These are phyloP conservation scores for Calliphora vomitoria DNA, from an alignment of 2,888 invertebrate species.

Conservation along the genomic window DNA sequence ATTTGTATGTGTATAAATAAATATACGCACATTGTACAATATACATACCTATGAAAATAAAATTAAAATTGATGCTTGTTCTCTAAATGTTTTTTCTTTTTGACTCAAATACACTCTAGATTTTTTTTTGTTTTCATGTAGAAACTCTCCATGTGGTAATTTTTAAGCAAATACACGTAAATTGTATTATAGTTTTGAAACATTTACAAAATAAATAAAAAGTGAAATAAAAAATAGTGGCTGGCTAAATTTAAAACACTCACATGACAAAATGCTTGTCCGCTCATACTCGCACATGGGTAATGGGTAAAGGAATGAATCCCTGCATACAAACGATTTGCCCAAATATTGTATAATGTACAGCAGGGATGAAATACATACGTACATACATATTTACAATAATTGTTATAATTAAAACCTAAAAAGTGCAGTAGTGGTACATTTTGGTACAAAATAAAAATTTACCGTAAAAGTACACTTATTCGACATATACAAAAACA, in stretches of 20 bases:
- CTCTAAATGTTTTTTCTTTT: conserved; percentile 34
- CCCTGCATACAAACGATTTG: not conserved
- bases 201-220: not conserved
- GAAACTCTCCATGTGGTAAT: conserved; percentile 66
- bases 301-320: not conserved
- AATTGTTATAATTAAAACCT: not conserved
- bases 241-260: conserved; percentile 48
- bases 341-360: too few relatives aligned
- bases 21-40: conserved; percentile 31
- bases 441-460: too few relatives aligned
- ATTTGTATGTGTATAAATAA: not conserved
- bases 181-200: not conserved
- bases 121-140: not conserved
- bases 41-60: not conserved
- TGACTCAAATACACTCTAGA: conserved; percentile 1
- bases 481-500: too few relatives aligned
- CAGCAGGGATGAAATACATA: not conserved
- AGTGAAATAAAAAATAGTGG: not conserved
- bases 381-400: too few relatives aligned
- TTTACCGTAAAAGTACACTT: too few relatives aligned
- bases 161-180: conserved; percentile 23
- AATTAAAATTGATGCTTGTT: conserved; percentile 17
- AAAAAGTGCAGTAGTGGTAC: not conserved
- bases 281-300: not conserved
- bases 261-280: not conserved